These are phyloP conservation scores for Esox masquinongy DNA, from an alignment of 2,797 vertebrate genomes.

Conservation along the genomic window DNA sequence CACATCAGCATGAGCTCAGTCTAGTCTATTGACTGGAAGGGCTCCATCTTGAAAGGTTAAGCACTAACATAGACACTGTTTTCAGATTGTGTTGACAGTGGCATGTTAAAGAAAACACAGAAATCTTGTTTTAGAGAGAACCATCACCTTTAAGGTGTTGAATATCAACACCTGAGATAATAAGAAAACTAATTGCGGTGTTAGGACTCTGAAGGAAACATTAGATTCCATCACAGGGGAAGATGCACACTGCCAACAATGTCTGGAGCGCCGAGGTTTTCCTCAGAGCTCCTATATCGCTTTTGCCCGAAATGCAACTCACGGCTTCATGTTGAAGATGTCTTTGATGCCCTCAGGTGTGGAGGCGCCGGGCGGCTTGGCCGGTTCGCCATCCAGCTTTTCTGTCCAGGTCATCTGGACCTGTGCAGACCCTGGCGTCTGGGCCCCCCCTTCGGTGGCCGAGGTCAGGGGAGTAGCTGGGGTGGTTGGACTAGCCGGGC, in stretches of 20 bases:
- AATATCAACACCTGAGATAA: neutral
- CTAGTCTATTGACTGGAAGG: neutral
- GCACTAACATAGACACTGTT: neutral
- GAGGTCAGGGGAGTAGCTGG: conserved; percentile 85
- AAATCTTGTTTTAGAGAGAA: neutral
- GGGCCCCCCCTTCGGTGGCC: conserved; percentile 72
- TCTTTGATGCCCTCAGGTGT: conserved; percentile 92
- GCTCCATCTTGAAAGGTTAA: neutral
- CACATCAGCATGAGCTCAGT: neutral
- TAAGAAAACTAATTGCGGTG: neutral
- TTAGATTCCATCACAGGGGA: neutral
- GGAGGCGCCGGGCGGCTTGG: conserved; percentile 79
- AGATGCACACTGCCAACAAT: no score
- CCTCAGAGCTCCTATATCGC: neutral
- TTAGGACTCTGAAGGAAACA: neutral
- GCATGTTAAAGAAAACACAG: no score
- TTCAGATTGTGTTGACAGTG: no score
- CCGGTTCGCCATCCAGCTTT: conserved; percentile 86
- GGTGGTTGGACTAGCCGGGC: conserved; percentile 86
- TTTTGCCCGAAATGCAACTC: conserved; percentile 52
- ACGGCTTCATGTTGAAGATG: conserved; percentile 99
- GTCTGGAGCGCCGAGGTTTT: no score
- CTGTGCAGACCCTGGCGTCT: conserved; percentile 86
- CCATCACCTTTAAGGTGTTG: neutral
- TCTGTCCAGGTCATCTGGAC: conserved; percentile 99